phyloP scores from a whole-genome alignment of 2,113 vertebrate genomes.

The Callipepla californica region DNA sequence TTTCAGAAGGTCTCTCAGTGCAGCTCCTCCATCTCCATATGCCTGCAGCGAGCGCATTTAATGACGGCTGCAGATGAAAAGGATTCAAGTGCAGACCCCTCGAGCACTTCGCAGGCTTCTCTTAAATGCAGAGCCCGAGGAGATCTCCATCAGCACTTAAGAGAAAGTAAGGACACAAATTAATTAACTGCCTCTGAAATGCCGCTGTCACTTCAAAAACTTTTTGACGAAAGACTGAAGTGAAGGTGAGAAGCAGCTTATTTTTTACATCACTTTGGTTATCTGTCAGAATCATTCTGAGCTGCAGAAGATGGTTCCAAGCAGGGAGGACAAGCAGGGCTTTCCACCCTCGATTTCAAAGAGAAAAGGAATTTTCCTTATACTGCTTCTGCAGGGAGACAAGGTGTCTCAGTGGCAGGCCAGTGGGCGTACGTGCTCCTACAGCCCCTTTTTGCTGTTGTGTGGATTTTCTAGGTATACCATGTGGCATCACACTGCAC shows the following conservation, averaged over 20 bases:
- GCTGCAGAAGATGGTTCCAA: background rate
- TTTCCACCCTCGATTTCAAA: background rate
- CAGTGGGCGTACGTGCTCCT: background rate
- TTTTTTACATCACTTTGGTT: background rate
- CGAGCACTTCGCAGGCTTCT: background rate
- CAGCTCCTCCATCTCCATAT: background rate
- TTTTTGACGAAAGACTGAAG: background rate
- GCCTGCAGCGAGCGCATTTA: constrained; percentile 27
- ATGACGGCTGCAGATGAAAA: constrained; percentile 11
- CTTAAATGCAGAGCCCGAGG: constrained; percentile 31
- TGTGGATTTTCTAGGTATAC: background rate
- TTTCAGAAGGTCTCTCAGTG: constrained; percentile 13
- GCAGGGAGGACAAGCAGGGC: background rate
- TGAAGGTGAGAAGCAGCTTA: background rate
- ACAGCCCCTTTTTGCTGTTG: background rate
- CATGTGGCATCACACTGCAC: background rate
- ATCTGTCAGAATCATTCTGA: background rate
- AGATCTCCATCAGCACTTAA: background rate
- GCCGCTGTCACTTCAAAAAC: background rate
- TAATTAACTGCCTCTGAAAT: background rate
- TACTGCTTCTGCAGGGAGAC: background rate
- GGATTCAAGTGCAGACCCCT: constrained; percentile 19
- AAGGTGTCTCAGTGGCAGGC: background rate
- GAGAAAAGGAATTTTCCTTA: background rate
- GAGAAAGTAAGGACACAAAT: constrained; percentile 13